Base-by-base conservation (phyloP, 2,113 vertebrate genomes). In the Scopus umbretta region DNA sequence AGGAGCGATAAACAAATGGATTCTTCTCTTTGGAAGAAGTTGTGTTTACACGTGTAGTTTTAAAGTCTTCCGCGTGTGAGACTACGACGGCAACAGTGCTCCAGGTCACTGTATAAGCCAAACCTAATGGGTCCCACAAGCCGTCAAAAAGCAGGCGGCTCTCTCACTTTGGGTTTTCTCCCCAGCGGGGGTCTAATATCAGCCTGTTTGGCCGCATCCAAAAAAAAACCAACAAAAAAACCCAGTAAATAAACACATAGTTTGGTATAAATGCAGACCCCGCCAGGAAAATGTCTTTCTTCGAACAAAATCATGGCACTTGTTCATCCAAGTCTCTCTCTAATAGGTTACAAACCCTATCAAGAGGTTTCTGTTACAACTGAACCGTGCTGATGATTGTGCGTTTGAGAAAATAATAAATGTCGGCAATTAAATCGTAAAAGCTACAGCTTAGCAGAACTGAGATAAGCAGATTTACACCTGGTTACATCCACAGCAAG, bases 351-450 rank as follows among this genome's bases (percentile, higher is more conserved):
- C 7, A 80, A 76, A 83, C 13, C 7, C 11, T 43, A 34, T 36
- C 52, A 80, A 92, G 90, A 88, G 78, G 47, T 79, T 88, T 86
- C 92, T 75, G 61, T 78, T 81, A 94, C 72, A 97, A 82, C 32
- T 26, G 4, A 93, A 86, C 65, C 70, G 65, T 16, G 47, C 32
- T 68, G 68, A 95, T 68, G 59, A 86, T 8, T 14, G 66, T 18
- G 58, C 20, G 29, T 84, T 75, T 88, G 52, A 92, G 80, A 86
- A 80, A 85, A 86, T 49, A 79, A 91, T 36, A 90, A 70, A 59
- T 63, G 5, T 91, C 1, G 23, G 76, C 42, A 85, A 76, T 79
- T 80, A 56, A 95, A 49, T 63, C 71, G 29, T 23, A 82, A 79
- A 42, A 84, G 56, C 20, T 36, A 61, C 25, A 34, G 34, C 34